Evolutionary conservation across 2,113 vertebrate genomes (phyloP).

Genomic region (Marmota monax): DNA sequence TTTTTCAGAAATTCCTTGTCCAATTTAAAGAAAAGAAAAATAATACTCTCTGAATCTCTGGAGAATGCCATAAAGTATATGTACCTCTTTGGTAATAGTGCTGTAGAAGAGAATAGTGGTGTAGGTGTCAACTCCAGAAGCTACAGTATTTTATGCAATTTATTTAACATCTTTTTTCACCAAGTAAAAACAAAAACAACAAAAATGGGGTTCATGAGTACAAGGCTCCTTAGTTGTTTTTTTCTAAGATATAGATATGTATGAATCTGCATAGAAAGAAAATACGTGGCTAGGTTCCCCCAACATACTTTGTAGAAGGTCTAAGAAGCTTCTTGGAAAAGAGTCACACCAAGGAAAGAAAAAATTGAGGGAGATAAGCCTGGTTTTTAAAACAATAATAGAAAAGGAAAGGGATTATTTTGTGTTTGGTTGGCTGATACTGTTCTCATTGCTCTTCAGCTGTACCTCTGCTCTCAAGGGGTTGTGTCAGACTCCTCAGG

Average conservation of each 20-base stretch:
- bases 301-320: background rate
- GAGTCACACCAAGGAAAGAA: background rate
- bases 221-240: background rate
- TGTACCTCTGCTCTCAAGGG: background rate
- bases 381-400: background rate
- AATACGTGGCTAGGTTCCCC: background rate
- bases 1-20: background rate
- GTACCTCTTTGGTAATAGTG: background rate
- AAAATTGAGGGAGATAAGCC: background rate
- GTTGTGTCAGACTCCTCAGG: background rate
- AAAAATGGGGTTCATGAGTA: background rate
- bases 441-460: background rate
- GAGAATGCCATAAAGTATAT: background rate
- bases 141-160: background rate
- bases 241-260: background rate
- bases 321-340: background rate
- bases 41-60: background rate
- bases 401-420: background rate
- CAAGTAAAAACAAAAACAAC: background rate
- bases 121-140: background rate
- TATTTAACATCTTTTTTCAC: background rate
- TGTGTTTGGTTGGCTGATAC: background rate
- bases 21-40: background rate
- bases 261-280: background rate
- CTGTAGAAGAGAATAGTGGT: background rate